These are phyloP conservation scores for Drusus annulatus DNA, from an alignment of 1,140 invertebrate species.

Conservation along the genomic window DNA sequence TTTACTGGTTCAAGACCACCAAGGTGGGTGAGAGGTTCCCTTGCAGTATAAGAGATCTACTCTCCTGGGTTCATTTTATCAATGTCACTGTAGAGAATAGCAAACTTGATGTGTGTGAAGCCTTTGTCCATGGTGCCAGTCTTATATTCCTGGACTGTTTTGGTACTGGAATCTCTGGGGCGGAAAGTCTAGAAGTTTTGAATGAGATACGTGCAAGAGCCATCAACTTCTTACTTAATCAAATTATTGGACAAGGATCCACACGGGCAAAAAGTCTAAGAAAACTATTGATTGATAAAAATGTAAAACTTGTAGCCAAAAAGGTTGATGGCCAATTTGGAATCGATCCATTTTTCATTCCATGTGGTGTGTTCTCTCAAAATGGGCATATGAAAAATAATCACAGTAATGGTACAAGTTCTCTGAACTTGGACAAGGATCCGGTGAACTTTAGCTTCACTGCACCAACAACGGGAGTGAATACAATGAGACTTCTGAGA, in stretches of 20 bases:
- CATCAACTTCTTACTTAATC: slow-evolving; percentile 70
- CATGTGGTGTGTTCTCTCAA: slow-evolving; percentile 65
- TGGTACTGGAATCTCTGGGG: slow-evolving; percentile 79
- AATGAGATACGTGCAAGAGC: slow-evolving; percentile 69
- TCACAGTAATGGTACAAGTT: background rate
- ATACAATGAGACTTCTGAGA: slow-evolving; percentile 88
- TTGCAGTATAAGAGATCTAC: slow-evolving; percentile 93
- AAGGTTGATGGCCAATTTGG: slow-evolving; percentile 72
- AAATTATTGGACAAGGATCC: slow-evolving; percentile 66
- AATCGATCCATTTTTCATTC: slow-evolving; percentile 81
- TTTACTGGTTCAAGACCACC: slow-evolving; percentile 82
- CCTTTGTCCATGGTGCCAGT: slow-evolving; percentile 91
- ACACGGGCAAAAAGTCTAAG: slow-evolving; percentile 62
- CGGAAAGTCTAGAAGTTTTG: slow-evolving; percentile 74
- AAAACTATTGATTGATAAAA: slow-evolving; percentile 63
- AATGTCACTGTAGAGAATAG: slow-evolving; percentile 75
- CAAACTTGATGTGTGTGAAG: slow-evolving; percentile 72
- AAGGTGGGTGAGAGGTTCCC: slow-evolving; percentile 85
- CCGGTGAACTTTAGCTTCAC: slow-evolving; percentile 78
- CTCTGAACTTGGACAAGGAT: slow-evolving; percentile 46
- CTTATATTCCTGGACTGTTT: slow-evolving; percentile 94
- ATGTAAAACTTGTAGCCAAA: slow-evolving; percentile 62
- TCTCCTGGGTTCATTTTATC: slow-evolving; percentile 95
- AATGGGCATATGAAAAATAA: background rate
- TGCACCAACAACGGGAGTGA: slow-evolving; percentile 87